Evolutionary conservation across 2,888 invertebrate species (phyloP).

Genomic region (Drosophila siamana): DNA sequence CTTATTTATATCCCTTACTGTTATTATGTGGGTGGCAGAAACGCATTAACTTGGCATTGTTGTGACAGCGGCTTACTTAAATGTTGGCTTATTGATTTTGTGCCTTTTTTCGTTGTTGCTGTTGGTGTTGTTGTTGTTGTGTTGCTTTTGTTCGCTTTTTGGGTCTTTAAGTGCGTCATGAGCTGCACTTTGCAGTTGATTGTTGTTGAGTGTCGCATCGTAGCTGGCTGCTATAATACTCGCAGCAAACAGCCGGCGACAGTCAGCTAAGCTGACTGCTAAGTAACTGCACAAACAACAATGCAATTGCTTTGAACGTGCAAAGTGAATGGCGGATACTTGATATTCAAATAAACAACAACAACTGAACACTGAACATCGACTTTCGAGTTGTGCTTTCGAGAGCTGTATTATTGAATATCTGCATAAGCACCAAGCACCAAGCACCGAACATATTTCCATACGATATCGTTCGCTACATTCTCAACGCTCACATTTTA

Average conservation of each 20-base stretch:
- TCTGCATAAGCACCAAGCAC: not conserved
- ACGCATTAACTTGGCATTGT: constrained; percentile 62
- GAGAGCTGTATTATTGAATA: constrained; percentile 9
- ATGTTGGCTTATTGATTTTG: constrained; percentile 72
- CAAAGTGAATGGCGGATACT: constrained; percentile 27
- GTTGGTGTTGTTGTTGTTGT: no score
- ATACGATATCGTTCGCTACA: no score
- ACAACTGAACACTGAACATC: constrained; percentile 17
- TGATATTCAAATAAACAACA: constrained; percentile 22
- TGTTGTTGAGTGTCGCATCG: no score
- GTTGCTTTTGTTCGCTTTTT: constrained; percentile 3
- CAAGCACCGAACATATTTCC: no score
- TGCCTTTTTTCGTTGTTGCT: not conserved
- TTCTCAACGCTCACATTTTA: constrained; percentile 1
- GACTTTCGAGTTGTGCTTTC: not conserved
- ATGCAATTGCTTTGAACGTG: constrained; percentile 4
- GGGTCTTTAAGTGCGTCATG: constrained; percentile 49
- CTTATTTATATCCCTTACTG: constrained; percentile 73
- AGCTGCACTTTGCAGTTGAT: constrained; percentile 46
- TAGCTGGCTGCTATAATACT: constrained; percentile 25
- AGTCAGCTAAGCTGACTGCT: constrained; percentile 33
- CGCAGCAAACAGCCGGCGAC: not conserved
- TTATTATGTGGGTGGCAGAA: constrained; percentile 35
- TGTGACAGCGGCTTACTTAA: constrained; percentile 64
- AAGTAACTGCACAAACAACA: constrained; percentile 23